Evolutionary conservation across 2,888 invertebrate species (phyloP), one percentile per base, ranked within the genome.

Genomic region (Capitulum mitella): DNA sequence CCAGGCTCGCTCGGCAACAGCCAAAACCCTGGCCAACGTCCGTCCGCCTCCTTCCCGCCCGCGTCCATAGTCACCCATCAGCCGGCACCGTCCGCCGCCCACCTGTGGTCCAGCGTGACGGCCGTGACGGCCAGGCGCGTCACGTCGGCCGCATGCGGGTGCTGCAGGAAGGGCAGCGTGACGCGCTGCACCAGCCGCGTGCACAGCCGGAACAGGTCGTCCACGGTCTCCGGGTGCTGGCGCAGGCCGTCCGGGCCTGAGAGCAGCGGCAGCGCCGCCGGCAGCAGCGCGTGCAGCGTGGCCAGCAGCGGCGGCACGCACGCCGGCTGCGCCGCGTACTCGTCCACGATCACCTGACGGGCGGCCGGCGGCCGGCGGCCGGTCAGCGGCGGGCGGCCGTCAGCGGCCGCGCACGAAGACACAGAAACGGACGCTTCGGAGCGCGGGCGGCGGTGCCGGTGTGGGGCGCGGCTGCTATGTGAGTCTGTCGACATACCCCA

Each of bases 151-250:
- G 93, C 87, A 51, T 93, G 90, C 22, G 90, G 88, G 82, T 92
- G 92, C 83, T 91, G 90, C 81, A 99, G 88, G 86, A 98, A 93
- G 82, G 91, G 89, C 51, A 92, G 86, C 1, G 98, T 94, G 79
- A 93, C 90, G 83, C 95, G 91, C 87, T 97, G 97, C 79, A 97
- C 88, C 86, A 95, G 95, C 84, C 93, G 88, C 78, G 91, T 89
- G 83, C 93, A 93, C 54, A 96, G 88, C 77, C 95, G 88, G 87
- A 98, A 99, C 82, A 98, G 91, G 85, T 99, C 99, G 85, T 99
- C 99, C 0, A 99, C 96, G 0, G 98, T 98, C 84, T 99, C 98
- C 0, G 99, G 98, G 88, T 98, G 93, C 85, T 97, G 92, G 80
- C 91, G 88, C 75, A 98, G 87, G 0, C 96, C 97, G 84, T 92